Conservation (phyloP, 2,888 invertebrate genomes). For the Tridacna gigas region DNA sequence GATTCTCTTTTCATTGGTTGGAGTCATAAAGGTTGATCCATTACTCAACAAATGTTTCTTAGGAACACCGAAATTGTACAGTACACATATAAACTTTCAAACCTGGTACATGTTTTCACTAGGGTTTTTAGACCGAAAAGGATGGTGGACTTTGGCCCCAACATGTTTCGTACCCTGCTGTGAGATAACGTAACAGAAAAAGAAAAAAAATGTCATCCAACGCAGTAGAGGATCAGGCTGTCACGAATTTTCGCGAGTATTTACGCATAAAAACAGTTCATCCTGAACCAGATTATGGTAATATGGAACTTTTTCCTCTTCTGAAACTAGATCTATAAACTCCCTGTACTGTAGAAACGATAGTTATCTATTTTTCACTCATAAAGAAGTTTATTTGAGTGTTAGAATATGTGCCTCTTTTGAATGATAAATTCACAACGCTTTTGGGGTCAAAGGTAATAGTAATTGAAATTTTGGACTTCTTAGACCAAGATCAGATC, state of each 20-base stretch:
- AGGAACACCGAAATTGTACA: too few species aligned
- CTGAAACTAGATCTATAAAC: neutral
- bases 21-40: too few species aligned
- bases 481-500: too few species aligned
- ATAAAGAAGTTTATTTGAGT: neutral
- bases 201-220: neutral
- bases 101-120: neutral
- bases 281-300: constrained; percentile 94
- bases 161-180: neutral
- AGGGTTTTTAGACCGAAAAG: neutral
- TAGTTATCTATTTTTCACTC: neutral
- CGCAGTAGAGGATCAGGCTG: constrained; percentile 84
- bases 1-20: too few species aligned
- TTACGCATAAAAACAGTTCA: constrained; percentile 94
- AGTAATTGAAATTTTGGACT: too few species aligned
- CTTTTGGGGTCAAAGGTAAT: too few species aligned
- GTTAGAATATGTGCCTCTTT: too few species aligned
- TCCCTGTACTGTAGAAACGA: neutral
- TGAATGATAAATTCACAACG: too few species aligned
- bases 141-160: neutral
- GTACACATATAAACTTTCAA: too few species aligned
- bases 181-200: neutral
- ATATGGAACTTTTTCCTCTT: constrained; percentile 27
- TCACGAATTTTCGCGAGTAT: constrained; percentile 93
- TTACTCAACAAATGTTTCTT: too few species aligned